Evolutionary conservation across 2,888 invertebrate species (phyloP), one percentile per base, ranked within the genome.

Genomic region (Ennomos quercinarius): DNA sequence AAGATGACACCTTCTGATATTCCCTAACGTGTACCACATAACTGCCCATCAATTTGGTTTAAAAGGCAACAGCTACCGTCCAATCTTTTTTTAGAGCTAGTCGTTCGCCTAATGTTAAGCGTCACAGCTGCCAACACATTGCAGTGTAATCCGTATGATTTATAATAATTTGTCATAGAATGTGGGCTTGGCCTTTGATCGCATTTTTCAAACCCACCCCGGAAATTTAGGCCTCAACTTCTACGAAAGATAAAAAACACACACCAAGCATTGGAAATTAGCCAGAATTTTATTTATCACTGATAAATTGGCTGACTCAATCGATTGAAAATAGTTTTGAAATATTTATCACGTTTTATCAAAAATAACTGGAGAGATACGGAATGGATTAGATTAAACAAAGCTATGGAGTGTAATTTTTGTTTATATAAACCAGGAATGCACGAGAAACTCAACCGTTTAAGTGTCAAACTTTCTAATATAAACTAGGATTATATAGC

Each of bases 1-100:
- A 76, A 86, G 82, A 84, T 86, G 81, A 84, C 87, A 87, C 84
- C 84, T 78, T 83, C 67, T 45, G 27, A 27, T 41, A 12, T 41
- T 47, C 36, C 27, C 59, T 50, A 46, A 27, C 27, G 2, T 13
- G 10, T 8, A 13, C 36, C 35, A 43, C 6, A 10, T 37, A 35
- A 6, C 12, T 17, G 17, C 9, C 9, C 4, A 36, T 27, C 6
- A 10, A 46, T 10, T 11, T 46, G 13, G 17, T 17, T 27, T 6
- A 27, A 27, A 27, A 27, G 2, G 6, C 27, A 27, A 27, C 3
- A 17, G 17, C 17, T 17, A 17, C 17, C 17, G 17, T 17, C 3
- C 17, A 2, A 17, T 17, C 17, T 17, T 2, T 17, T 17, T 17
- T 17, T 17, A n/a, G n/a, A n/a, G n/a, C n/a, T n/a, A n/a, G n/a